Conservation (phyloP, 2,113 vertebrate species). For the Isurus oxyrinchus region DNA sequence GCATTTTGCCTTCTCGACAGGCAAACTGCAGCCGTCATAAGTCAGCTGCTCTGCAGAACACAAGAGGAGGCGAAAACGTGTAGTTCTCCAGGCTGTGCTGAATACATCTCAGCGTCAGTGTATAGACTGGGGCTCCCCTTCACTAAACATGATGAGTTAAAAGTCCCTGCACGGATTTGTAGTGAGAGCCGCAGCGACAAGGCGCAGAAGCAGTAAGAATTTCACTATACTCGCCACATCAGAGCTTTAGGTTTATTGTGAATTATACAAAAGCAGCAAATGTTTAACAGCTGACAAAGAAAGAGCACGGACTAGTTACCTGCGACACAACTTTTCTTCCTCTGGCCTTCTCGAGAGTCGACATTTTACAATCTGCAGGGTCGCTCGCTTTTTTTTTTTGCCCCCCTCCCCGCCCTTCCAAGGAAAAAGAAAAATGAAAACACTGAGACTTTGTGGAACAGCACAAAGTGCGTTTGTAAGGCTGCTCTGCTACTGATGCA, state of each 20-base stretch:
- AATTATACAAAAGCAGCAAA: background rate
- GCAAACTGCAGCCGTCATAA: background rate
- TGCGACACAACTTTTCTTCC: background rate
- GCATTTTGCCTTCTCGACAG: background rate
- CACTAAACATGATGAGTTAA: background rate
- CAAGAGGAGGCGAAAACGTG: background rate
- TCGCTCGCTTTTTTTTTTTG: background rate
- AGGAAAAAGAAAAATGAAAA: background rate
- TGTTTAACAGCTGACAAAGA: background rate
- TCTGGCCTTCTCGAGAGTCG: background rate
- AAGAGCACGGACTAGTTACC: conserved; percentile 2
- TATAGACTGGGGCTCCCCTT: background rate
- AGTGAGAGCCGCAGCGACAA: background rate
- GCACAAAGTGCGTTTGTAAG: conserved; percentile 24
- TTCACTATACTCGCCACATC: background rate
- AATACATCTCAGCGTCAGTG: background rate
- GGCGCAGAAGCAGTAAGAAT: background rate
- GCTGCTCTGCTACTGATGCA: background rate
- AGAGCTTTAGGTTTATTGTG: background rate
- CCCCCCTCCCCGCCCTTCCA: background rate
- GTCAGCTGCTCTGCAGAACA: background rate
- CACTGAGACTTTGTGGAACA: background rate
- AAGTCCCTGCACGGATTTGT: background rate
- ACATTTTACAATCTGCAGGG: conserved; percentile 19
- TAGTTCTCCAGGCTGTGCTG: background rate